Evolutionary conservation across 2,888 invertebrate species (phyloP).

Genomic region (Sesia bembeciformis): DNA sequence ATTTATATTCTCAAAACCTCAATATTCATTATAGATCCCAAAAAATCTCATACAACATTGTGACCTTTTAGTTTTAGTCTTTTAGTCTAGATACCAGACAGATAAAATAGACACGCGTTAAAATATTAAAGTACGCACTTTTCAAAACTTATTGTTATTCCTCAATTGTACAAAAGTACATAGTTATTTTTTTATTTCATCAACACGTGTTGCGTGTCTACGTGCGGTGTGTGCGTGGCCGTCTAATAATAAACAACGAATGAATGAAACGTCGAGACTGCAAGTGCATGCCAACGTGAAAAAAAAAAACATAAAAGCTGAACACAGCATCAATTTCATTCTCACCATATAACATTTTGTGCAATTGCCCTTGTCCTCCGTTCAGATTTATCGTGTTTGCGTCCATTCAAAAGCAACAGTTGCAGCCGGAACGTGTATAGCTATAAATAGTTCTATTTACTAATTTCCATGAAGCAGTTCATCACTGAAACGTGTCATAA

Average conservation of each 20-base stretch:
- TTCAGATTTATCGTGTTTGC: constrained; percentile 39
- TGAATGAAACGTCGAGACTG: constrained; percentile 35
- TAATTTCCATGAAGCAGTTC: constrained; percentile 46
- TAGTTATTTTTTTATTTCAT: constrained; percentile 6
- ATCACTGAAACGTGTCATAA: constrained; percentile 57
- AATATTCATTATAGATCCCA: too few species aligned
- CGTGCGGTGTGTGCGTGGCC: constrained; percentile 56
- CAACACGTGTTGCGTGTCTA: constrained; percentile 10
- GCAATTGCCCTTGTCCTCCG: constrained; percentile 49
- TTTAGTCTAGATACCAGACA: too few species aligned
- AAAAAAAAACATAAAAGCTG: constrained; percentile 42
- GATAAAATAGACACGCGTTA: too few species aligned
- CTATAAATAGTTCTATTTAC: constrained; percentile 24
- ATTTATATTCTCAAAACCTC: too few species aligned
- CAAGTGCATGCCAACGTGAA: constrained; percentile 57
- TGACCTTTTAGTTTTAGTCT: too few species aligned
- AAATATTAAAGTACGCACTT: too few species aligned
- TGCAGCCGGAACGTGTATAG: constrained; percentile 11
- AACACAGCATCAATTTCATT: constrained; percentile 39
- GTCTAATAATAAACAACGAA: constrained; percentile 25
- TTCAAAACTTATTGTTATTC: too few species aligned
- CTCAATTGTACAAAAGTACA: too few species aligned
- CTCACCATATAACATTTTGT: constrained; percentile 73
- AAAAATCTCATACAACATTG: too few species aligned
- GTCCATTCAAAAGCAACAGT: constrained; percentile 55